Percentiles rank a stretch among this genome's conserved stretches.
phyloP scores from a whole-genome alignment of 2,113 vertebrate species.

The Mirza zaza region DNA sequence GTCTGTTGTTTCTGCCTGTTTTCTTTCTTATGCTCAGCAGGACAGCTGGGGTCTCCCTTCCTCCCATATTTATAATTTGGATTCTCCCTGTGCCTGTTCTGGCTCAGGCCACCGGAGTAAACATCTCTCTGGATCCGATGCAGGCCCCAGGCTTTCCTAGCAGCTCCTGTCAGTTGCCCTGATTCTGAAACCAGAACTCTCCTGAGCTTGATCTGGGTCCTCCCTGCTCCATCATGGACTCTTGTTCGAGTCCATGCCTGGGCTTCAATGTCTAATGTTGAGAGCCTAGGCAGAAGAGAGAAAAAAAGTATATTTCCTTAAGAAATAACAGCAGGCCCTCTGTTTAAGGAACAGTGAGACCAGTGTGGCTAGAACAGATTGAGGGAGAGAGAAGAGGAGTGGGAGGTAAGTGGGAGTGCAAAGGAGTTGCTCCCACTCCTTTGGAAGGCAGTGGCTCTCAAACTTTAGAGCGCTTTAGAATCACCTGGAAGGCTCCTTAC shows the following conservation, averaged over 20 bases:
- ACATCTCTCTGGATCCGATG: background rate
- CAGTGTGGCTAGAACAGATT: background rate
- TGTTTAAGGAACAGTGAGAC: background rate
- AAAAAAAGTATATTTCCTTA: background rate
- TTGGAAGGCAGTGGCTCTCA: background rate
- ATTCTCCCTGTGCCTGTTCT: constrained; percentile 8
- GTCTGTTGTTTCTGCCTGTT: background rate
- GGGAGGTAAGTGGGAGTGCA: background rate
- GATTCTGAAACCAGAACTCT: constrained; percentile 12
- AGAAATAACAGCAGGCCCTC: background rate
- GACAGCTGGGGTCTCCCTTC: background rate
- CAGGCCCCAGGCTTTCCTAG: background rate
- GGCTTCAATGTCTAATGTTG: background rate
- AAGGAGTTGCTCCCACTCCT: background rate
- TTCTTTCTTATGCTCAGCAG: background rate
- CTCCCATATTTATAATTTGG: background rate
- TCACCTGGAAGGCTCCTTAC: background rate
- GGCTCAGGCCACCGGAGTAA: background rate
- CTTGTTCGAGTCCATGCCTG: background rate
- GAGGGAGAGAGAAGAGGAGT: background rate
- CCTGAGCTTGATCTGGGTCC: background rate
- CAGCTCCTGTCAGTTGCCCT: background rate
- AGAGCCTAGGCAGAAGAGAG: background rate
- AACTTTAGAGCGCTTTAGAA: background rate
- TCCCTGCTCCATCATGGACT: background rate